These are phyloP conservation scores for Colletes gigas DNA, from an alignment of 1,140 invertebrate species.

Conservation along the genomic window DNA sequence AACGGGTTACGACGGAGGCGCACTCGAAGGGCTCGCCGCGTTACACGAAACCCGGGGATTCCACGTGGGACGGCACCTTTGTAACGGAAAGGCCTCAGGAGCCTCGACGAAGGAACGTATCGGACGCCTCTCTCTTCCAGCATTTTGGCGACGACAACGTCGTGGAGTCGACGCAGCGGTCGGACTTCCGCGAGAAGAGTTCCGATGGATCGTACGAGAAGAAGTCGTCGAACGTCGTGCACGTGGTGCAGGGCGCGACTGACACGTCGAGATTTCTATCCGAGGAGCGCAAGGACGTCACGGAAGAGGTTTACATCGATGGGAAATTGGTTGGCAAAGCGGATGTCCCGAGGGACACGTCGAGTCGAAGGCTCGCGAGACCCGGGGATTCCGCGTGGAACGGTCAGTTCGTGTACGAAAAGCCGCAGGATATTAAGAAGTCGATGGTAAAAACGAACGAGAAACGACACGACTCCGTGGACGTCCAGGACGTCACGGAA, in stretches of 20 bases:
- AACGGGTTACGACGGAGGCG: neutral
- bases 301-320: conserved; percentile 30
- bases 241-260: conserved; percentile 46
- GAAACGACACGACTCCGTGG: conserved; percentile 54
- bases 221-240: conserved; percentile 45
- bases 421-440: conserved; percentile 21
- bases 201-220: conserved; percentile 55
- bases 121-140: conserved; percentile 29
- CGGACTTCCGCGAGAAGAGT: conserved; percentile 44
- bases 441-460: conserved; percentile 50
- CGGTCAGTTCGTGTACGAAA: conserved; percentile 57
- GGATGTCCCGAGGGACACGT: neutral
- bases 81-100: conserved; percentile 29
- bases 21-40: conserved; percentile 5
- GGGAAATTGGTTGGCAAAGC: neutral
- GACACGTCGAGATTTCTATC: conserved; percentile 56
- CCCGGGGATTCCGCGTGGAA: conserved; percentile 65
- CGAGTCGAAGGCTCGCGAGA: conserved; percentile 21
- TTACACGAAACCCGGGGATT: conserved; percentile 59
- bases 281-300: conserved; percentile 48
- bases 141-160: conserved; percentile 28
- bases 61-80: conserved; percentile 65
- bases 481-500: conserved; percentile 60
- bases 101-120: conserved; percentile 25
- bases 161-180: conserved; percentile 40